phyloP scores from a whole-genome alignment of 2,888 invertebrate genomes.

The Tetramorium bicarinatum region DNA sequence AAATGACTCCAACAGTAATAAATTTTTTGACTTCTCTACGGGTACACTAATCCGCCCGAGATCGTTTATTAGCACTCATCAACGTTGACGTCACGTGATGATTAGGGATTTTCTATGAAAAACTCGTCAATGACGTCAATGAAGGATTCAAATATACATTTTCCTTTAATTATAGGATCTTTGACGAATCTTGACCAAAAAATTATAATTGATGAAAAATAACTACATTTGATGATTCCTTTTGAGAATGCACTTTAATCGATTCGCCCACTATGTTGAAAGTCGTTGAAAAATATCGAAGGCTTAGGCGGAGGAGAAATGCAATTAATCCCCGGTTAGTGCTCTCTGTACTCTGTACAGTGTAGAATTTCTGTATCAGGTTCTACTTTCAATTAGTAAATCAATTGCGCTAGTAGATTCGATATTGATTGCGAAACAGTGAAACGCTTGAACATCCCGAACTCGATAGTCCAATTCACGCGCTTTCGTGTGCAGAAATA shows the following conservation, averaged over 20 bases:
- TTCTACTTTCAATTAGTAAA: conserved; percentile 8
- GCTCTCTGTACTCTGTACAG: neutral
- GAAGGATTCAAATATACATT: neutral
- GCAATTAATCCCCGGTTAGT: neutral
- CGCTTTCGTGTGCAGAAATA: neutral
- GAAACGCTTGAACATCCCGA: neutral
- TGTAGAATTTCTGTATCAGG: neutral
- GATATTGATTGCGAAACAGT: neutral
- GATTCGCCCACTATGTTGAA: neutral
- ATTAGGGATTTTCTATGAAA: neutral
- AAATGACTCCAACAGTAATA: neutral
- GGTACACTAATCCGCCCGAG: neutral
- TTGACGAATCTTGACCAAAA: neutral
- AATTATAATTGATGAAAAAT: neutral
- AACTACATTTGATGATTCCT: neutral
- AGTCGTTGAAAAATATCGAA: neutral
- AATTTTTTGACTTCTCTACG: neutral
- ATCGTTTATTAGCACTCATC: neutral
- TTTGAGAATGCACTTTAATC: neutral
- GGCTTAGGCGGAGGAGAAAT: neutral
- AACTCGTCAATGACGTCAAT: neutral
- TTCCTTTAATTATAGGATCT: neutral
- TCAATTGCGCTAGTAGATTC: neutral
- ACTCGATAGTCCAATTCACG: too few relatives aligned
- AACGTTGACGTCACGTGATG: neutral